Evolutionary conservation across 2,888 invertebrate species (phyloP).

Genomic region (Allolobophora icterica): DNA sequence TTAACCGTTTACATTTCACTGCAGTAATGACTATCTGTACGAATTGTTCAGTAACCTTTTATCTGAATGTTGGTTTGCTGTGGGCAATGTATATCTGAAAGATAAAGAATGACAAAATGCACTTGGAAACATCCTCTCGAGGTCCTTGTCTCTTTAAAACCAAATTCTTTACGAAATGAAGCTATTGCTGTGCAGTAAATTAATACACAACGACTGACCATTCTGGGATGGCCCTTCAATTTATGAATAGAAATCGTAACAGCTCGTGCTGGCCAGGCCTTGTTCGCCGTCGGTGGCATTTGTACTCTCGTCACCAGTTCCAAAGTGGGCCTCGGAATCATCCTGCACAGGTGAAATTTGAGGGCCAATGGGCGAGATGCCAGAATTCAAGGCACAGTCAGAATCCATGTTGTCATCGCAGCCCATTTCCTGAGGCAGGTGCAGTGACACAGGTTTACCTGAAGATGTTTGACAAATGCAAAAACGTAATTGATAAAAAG

Average conservation of each 20-base stretch:
- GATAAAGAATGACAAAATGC: neutral
- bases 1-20: neutral
- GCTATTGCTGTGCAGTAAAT: conserved; percentile 17
- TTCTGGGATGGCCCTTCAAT: neutral
- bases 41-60: neutral
- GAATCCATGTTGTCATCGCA: conserved; percentile 12
- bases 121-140: neutral
- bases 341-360: neutral
- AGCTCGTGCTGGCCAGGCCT: neutral
- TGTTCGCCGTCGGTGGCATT: neutral
- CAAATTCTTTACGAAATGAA: neutral
- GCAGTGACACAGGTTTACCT: neutral
- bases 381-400: conserved; percentile 22
- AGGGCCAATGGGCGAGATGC: conserved; percentile 18
- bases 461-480: conserved; percentile 2
- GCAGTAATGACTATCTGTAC: neutral
- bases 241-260: conserved; percentile 17
- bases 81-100: neutral
- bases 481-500: neutral
- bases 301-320: neutral
- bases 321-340: neutral
- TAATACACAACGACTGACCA: neutral
- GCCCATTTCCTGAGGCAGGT: neutral
- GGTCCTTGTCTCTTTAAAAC: conserved; percentile 1
- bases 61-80: neutral